Evolutionary conservation across 2,888 invertebrate genomes (phyloP).

Genomic region (Bibio marci): DNA sequence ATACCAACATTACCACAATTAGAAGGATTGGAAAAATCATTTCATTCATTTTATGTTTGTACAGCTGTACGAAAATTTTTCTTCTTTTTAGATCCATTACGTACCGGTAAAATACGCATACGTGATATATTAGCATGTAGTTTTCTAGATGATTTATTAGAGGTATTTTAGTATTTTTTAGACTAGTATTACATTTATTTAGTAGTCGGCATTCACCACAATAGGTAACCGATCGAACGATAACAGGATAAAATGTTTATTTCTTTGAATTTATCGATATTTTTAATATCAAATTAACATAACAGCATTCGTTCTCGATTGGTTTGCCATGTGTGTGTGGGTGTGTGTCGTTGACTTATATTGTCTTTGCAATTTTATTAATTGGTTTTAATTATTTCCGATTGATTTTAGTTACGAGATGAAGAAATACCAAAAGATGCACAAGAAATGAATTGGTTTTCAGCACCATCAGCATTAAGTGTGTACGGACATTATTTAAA

Average conservation of each 20-base stretch:
- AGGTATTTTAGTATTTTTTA: conserved; percentile 22
- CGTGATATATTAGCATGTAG: conserved; percentile 82
- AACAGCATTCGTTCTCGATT: no score
- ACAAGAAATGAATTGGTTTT: conserved; percentile 84
- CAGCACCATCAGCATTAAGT: conserved; percentile 69
- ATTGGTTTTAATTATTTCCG: no score
- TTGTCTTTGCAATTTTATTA: background rate
- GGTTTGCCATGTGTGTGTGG: no score
- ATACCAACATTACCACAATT: conserved; percentile 83
- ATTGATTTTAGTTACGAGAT: conserved; percentile 45
- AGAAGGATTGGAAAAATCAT: conserved; percentile 79
- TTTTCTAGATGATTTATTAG: conserved; percentile 80
- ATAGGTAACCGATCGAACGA: no score
- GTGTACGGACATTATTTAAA: conserved; percentile 91
- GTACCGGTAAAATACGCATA: conserved; percentile 77
- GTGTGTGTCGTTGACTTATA: no score
- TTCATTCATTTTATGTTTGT: conserved; percentile 91
- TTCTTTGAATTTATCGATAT: no score
- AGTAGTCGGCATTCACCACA: no score
- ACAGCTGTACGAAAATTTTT: conserved; percentile 91
- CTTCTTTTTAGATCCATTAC: conserved; percentile 82
- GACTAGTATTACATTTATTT: no score
- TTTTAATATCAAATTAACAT: no score
- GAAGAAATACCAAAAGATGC: conserved; percentile 67
- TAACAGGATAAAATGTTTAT: no score